Evolutionary conservation across 2,113 vertebrate species (phyloP).

Genomic region (Labeo catla): DNA sequence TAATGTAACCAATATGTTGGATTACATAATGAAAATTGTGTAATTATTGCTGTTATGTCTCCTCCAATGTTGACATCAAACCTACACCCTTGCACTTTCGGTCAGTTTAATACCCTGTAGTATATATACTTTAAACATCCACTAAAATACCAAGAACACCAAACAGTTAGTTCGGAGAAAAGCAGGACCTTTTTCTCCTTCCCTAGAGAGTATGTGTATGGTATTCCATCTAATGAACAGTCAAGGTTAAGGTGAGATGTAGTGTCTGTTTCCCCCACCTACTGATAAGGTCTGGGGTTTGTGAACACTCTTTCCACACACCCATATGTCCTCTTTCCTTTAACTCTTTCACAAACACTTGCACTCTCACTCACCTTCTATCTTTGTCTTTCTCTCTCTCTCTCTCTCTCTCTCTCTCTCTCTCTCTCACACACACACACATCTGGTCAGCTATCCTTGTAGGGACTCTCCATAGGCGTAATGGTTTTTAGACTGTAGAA

Average conservation of each 20-base stretch:
- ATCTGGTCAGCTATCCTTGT: no score
- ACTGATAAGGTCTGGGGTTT: conserved; percentile 35
- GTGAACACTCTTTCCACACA: conserved; percentile 12
- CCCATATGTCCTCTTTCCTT: background rate
- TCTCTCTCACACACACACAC: no score
- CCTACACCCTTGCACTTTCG: background rate
- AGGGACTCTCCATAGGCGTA: no score
- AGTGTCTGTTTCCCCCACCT: conserved; percentile 5
- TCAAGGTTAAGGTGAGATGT: conserved; percentile 22
- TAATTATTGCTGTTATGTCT: no score
- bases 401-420: no score
- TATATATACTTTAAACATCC: background rate
- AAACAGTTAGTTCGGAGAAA: background rate
- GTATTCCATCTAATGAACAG: background rate
- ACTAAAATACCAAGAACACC: background rate
- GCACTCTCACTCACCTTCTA: background rate
- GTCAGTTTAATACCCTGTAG: background rate
- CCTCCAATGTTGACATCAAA: background rate
- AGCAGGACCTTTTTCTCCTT: background rate
- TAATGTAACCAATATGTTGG: background rate
- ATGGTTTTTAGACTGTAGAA: no score
- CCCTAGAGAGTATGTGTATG: background rate
- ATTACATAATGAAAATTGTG: background rate
- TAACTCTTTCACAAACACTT: background rate
- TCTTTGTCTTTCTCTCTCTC: background rate